Conservation (phyloP, 2,888 invertebrate species). For the Melanostoma mellinum region DNA sequence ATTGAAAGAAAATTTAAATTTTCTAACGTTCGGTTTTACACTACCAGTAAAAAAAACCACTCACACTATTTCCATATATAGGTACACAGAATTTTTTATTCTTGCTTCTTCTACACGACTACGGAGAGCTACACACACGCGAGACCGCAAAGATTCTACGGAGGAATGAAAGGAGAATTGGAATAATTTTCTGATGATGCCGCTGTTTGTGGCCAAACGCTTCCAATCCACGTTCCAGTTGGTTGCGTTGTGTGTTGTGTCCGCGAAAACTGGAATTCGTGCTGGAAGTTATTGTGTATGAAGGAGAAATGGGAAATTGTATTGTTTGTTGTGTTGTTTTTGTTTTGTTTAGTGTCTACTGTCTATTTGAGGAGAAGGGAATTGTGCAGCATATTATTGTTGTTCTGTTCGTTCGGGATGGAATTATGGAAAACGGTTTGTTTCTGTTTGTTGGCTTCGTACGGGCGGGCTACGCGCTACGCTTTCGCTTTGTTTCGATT, state of each 20-base stretch:
- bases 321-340: constrained; percentile 19
- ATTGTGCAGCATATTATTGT: constrained; percentile 47
- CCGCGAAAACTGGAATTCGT: constrained; percentile 34
- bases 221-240: constrained; percentile 45
- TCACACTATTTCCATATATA: constrained; percentile 11
- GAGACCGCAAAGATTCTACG: constrained; percentile 60
- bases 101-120: constrained; percentile 6
- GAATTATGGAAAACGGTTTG: neutral
- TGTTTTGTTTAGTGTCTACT: neutral
- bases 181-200: constrained; percentile 64
- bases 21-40: constrained; percentile 12
- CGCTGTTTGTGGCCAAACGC: constrained; percentile 41
- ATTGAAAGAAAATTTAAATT: constrained; percentile 21
- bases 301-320: constrained; percentile 30
- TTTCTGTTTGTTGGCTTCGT: neutral
- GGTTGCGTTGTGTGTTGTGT: constrained; percentile 35
- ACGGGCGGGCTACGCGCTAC: too few relatives aligned
- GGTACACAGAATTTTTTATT: constrained; percentile 2
- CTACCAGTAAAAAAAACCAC: constrained; percentile 15
- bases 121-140: constrained; percentile 48
- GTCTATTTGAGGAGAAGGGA: constrained; percentile 15
- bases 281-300: constrained; percentile 27
- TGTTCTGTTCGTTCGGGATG: neutral
- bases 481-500: constrained; percentile 66
- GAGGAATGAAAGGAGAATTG: constrained; percentile 70